These are phyloP conservation scores for Neoaliturus tenellus DNA, from an alignment of 2,888 invertebrate species.

Conservation along the genomic window DNA sequence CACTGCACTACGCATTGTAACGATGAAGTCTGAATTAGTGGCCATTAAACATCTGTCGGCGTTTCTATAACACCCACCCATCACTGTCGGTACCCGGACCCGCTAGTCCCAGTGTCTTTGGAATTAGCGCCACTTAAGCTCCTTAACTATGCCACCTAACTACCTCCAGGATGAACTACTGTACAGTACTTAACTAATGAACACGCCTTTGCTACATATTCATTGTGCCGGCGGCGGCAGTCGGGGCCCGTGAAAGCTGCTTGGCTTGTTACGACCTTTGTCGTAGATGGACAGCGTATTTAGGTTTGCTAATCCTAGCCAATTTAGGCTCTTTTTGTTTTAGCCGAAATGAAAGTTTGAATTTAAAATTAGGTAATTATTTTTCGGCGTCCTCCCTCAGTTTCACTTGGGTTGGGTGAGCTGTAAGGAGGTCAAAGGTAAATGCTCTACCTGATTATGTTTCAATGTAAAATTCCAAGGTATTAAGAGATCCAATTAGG, in stretches of 20 bases:
- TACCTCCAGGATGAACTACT: neutral
- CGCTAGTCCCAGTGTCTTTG: too few species aligned
- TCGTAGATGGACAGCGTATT: neutral
- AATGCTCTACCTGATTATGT: too few species aligned
- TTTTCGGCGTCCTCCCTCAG: too few species aligned
- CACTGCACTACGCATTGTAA: too few species aligned
- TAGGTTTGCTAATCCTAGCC: constrained; percentile 4
- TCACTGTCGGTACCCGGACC: neutral
- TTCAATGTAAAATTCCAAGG: too few species aligned
- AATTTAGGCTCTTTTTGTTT: constrained; percentile 1
- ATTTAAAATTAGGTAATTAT: neutral
- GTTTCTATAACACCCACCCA: neutral
- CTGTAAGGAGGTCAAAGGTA: too few species aligned
- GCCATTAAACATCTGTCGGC: neutral
- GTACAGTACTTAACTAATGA: neutral
- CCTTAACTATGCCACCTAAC: neutral
- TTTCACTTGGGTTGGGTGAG: too few species aligned
- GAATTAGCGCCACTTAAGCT: neutral
- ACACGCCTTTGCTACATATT: neutral
- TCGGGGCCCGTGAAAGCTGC: neutral
- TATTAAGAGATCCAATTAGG: too few species aligned
- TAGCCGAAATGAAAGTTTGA: neutral
- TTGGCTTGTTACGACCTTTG: neutral
- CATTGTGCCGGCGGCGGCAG: neutral
- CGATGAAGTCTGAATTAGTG: too few species aligned